Conservation (phyloP, 64 coral and sea anemone species). For the Stylophora pistillata region DNA sequence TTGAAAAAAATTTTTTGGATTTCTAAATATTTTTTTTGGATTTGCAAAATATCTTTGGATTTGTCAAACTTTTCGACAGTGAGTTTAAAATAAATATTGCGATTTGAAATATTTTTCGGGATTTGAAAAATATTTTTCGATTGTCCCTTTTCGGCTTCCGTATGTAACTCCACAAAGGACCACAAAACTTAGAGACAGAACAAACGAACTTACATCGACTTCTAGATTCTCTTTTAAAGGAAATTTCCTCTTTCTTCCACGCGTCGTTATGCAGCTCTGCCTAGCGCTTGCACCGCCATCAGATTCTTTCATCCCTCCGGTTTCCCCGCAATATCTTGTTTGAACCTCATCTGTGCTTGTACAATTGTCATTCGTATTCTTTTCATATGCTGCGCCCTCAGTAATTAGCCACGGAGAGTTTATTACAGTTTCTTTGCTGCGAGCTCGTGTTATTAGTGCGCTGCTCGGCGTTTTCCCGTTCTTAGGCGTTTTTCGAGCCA, state of each 20-base stretch:
- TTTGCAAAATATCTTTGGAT: no score
- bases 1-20: no score
- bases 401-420: constrained; percentile 30
- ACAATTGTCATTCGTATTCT: no score
- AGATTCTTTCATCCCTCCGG: not conserved
- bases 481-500: not conserved
- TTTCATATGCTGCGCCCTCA: not conserved
- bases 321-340: not conserved
- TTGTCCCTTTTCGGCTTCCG: no score
- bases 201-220: constrained; percentile 1
- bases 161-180: not conserved
- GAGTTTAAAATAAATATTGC: no score
- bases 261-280: not conserved
- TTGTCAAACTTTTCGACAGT: no score
- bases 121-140: no score
- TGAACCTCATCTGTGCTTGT: not conserved
- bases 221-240: constrained; percentile 18
- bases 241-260: constrained; percentile 16
- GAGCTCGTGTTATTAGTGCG: constrained; percentile 5
- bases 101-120: no score
- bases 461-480: not conserved
- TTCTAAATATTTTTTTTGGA: no score
- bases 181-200: not conserved
- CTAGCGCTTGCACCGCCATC: no score
- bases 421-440: constrained; percentile 18